Base-by-base conservation (phyloP, 2,888 invertebrate species). In the Ethmia dodecea region DNA sequence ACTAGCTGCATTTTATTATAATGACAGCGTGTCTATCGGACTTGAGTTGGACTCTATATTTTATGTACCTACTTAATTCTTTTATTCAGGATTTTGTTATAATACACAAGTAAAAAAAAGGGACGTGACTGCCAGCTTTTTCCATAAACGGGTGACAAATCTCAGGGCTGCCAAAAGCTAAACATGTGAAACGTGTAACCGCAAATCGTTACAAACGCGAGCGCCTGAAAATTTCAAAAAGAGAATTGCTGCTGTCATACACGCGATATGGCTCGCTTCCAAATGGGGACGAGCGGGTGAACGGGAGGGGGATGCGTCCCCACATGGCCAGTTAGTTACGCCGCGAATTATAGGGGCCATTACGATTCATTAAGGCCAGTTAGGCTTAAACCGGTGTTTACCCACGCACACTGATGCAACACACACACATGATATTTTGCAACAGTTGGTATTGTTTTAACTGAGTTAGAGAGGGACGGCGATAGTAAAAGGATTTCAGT, bases 341-440 rank as follows among this genome's bases (percentile, higher is more conserved):
- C 86, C 84, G 84, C 86, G 86, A 86, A 86, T 86, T 86, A 86
- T 86, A 86, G 86, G 84, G 86, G 84, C 86, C 86, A 86, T 87
- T 86, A 87, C 87, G 86, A 87, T 87, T 87, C 87, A 87, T 87
- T 87, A 87, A 86, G 84, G 86, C 86, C 87, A 84, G 87, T 87
- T 87, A 87, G 86, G 87, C 86, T 86, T 86, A 84, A 86, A 84
- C 81, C 76, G 81, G 84, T 86, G 84, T 87, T 86, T 87, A 80
- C 86, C 60, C 77, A 83, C 81, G 62, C 84, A 81, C 79, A 83
- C 83, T 48, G 12, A 39, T 44, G 28, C 48, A 28, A 34, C 40
- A 39, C 54, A 37, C 60, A 63, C 68, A 65, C 50, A 44, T 47
- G 49, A 47, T 42, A 38, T 49, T 64, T 65, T 49, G 72, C 76